Evolutionary conservation across 1,140 invertebrate genomes (phyloP), one percentile per base, ranked within the genome.

Genomic region (Camponotus pennsylvanicus): DNA sequence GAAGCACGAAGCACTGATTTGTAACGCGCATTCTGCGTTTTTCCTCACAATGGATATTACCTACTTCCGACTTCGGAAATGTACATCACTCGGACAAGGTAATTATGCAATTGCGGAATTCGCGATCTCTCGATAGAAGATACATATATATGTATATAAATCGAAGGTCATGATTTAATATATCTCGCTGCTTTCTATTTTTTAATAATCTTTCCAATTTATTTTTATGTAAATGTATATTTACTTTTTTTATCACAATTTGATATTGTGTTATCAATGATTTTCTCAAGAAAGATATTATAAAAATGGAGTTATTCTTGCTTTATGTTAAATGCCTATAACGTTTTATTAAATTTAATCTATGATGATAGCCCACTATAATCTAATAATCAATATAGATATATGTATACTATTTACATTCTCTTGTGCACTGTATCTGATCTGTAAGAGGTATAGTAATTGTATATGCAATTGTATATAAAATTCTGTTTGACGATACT

Each of bases 31-130:
- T 67, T 32, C 2, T 57, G 64, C 0, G 9, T 59, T 61, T 63
- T 7, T 40, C 32, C 7, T 34, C 32, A 21, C 32, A 27, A 83
- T n/a, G 5, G 49, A 27, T 18, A 13, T 73, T 37, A 82, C 18
- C 18, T 45, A 75, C 49, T 70, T 83, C 55, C 69, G 69, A 75
- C 27, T 27, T 45, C 69, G 79, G 69, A 83, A 83, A 18, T 70
- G 21, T 32, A 13, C 21, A 75, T 61, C 55, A 61, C 0, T 27
- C 8, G 18, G 79, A 83, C 69, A 61, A 37, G 55, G 37, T 83
- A 83, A 83, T 83, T 61, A 6, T 18, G 32, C n/a, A 45, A 82
- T 73, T 61, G 21, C 13, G 55, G n/a, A 82, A 45, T 27, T 52
- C 11, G 61, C 55, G 11, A 18, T 9, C 45, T 45, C 7, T 0